These are phyloP conservation scores for Phalacrocorax aristotelis DNA, from an alignment of 2,113 vertebrate genomes.

Conservation along the genomic window DNA sequence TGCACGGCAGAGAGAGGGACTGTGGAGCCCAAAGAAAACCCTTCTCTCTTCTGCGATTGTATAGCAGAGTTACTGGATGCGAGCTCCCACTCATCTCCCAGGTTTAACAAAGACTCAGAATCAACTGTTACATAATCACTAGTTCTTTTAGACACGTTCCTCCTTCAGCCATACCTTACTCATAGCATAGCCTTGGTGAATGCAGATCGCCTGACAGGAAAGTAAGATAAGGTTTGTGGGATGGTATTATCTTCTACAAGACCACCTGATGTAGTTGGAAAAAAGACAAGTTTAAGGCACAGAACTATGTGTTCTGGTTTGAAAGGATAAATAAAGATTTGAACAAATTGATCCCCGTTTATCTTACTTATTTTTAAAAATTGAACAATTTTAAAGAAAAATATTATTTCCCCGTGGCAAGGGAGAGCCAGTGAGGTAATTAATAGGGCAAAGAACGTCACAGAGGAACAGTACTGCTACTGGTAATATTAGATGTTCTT, in stretches of 20 bases:
- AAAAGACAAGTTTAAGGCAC: background rate
- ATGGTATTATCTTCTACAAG: background rate
- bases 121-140: background rate
- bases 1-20: background rate
- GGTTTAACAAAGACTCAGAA: background rate
- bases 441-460: background rate
- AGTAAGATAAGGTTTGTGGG: background rate
- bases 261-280: background rate
- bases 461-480: background rate
- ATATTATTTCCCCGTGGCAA: background rate
- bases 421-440: background rate
- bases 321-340: background rate
- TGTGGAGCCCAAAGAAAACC: rapidly evolving
- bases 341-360: background rate
- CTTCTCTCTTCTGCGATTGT: background rate
- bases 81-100: background rate
- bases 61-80: background rate
- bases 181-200: background rate
- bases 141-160: background rate
- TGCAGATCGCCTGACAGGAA: background rate
- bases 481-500: background rate
- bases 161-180: background rate
- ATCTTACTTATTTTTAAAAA: background rate
- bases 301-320: background rate
- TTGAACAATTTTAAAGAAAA: background rate